Base-by-base conservation (phyloP, 1,140 invertebrate genomes). In the Lepeophtheirus salmonis region DNA sequence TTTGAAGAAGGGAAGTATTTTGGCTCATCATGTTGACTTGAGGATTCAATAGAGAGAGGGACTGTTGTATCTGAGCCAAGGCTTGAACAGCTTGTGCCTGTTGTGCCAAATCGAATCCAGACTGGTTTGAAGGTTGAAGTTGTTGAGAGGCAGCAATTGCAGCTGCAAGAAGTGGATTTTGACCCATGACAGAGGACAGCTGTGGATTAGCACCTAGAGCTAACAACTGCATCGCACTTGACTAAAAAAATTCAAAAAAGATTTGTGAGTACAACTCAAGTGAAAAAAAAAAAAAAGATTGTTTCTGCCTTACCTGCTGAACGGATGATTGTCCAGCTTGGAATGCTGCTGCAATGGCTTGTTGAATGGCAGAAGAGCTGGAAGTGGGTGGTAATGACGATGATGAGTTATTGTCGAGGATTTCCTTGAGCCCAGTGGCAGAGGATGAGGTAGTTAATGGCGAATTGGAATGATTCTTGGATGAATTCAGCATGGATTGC, bases 61-160 rank as follows among this genome's bases (percentile, higher is more conserved):
- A 54, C 23, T 54, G 52, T 13, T 41, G 30, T 6, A 54, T 21
- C 13, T 54, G 52, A 24, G 18, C 23, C 22, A 54, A 16, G 52
- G 52, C 52, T 23, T 54, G 52, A n/a, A 54, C 20, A 20, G 23
- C 21, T 20, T 54, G 52, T 20, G 52, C 52, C 16, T 54, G 52
- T 54, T 54, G 52, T 2, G 52, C 52, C 52, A 54, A 23, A 2
- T 54, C 52, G 2, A 2, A 20, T 3, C 18, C 52, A 24, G 20
- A 24, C 14, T 20, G 23, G 22, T 20, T 54, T 14, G 52, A 54
- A 20, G 52, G 20, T 14, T 20, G 52, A 14, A 24, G 52, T 24
- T 21, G 20, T 20, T 54, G 52, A 54, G 52, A 20, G 17, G 52
- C 52, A 18, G 18, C 23, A 12, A 54, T 14, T n/a, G 52, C 52